Conservation (phyloP, 2,113 vertebrate genomes). For the Paradoxurus hermaphroditus region DNA sequence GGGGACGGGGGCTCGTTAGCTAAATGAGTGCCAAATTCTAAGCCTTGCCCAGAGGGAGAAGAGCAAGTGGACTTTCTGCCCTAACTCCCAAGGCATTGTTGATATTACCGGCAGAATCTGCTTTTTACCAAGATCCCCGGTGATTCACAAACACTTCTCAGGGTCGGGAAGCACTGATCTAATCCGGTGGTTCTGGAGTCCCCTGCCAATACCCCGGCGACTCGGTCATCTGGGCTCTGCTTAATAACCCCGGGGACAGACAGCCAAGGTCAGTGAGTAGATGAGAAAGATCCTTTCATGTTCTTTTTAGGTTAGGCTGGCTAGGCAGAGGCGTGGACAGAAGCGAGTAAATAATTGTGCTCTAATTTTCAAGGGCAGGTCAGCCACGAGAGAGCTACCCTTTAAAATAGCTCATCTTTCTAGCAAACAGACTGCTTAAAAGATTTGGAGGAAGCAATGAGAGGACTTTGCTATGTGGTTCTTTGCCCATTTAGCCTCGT, state of each 20-base stretch:
- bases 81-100: not conserved
- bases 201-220: not conserved
- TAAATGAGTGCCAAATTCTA: not conserved
- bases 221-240: not conserved
- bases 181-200: not conserved
- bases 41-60: not conserved
- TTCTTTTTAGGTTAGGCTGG: not conserved
- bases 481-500: not conserved
- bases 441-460: not conserved
- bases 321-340: not conserved
- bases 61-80: not conserved
- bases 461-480: not conserved
- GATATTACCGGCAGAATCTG: not conserved
- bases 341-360: not conserved
- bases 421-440: not conserved
- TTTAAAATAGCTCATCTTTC: not conserved
- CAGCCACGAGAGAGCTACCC: not conserved
- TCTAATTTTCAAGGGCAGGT: constrained; percentile 10
- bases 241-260: not conserved
- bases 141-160: not conserved
- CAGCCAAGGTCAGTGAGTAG: not conserved
- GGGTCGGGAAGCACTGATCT: not conserved
- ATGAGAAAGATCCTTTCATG: not conserved
- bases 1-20: not conserved
- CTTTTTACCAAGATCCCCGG: not conserved